Percentiles rank a stretch among this genome's conserved stretches.
Conservation (phyloP, 2,888 invertebrate species). For the Lasioglossum oenotherae region DNA sequence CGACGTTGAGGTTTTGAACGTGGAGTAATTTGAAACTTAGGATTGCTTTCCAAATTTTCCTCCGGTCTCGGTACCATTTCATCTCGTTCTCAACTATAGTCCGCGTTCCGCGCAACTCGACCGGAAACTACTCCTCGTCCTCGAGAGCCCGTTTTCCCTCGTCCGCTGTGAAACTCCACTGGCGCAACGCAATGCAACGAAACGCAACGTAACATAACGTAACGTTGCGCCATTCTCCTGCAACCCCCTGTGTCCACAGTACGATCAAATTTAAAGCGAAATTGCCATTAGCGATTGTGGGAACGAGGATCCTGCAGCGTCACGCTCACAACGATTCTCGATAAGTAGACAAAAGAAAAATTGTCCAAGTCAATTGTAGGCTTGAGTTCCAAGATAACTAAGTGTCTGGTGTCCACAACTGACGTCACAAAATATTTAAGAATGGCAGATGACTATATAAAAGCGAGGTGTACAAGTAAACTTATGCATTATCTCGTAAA, state of each 20-base stretch:
- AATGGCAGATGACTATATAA: too few relatives aligned
- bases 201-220: neutral
- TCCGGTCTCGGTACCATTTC: neutral
- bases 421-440: too few relatives aligned
- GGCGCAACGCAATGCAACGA: neutral
- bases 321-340: too few relatives aligned
- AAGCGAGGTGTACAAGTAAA: too few relatives aligned
- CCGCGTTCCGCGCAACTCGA: neutral
- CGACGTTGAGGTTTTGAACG: neutral
- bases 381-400: too few relatives aligned
- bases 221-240: constrained; percentile 1
- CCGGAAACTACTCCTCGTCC: neutral
- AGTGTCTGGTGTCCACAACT: too few relatives aligned
- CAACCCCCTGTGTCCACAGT: neutral
- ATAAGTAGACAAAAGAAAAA: too few relatives aligned
- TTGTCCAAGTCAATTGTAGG: too few relatives aligned
- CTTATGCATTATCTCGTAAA: too few relatives aligned
- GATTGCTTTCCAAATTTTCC: neutral
- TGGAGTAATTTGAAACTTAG: neutral
- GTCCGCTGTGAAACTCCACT: neutral
- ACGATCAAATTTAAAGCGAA: neutral
- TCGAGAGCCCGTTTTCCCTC: neutral
- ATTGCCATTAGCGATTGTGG: neutral
- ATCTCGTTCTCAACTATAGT: neutral
- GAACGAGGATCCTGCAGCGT: neutral